These are phyloP conservation scores for Oscheius onirici DNA, from an alignment of 2,888 invertebrate genomes.

Conservation along the genomic window DNA sequence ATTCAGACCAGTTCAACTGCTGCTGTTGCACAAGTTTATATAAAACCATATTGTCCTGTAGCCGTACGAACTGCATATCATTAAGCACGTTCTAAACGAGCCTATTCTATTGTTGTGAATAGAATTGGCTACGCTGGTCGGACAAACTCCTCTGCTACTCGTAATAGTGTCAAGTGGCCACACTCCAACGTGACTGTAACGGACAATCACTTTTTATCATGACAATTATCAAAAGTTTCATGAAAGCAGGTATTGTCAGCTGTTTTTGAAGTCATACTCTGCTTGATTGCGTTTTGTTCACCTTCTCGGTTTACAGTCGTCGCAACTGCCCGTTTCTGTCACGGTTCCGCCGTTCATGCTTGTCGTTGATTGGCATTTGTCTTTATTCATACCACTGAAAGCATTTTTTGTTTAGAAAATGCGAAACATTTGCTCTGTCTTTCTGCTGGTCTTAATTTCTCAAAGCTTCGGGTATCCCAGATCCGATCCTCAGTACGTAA, in stretches of 20 bases:
- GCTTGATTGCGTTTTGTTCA: constrained; percentile 25
- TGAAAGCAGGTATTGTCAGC: not conserved
- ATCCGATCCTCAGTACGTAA: constrained; percentile 7
- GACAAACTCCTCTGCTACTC: not conserved
- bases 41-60: no score
- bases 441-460: no score
- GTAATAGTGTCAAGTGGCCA: constrained; percentile 21
- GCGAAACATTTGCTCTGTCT: not conserved
- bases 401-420: not conserved
- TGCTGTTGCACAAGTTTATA: no score
- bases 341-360: constrained; percentile 16
- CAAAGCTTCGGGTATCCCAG: not conserved
- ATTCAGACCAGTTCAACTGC: no score
- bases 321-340: not conserved
- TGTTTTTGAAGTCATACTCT: constrained; percentile 4
- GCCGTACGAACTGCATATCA: no score
- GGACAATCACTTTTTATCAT: not conserved
- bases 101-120: no score
- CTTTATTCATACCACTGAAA: not conserved
- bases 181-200: not conserved
- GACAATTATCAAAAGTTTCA: not conserved
- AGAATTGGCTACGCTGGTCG: no score
- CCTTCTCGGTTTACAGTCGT: constrained; percentile 22
- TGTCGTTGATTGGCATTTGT: constrained; percentile 12
- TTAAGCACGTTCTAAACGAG: no score